These are phyloP conservation scores for Phainopepla nitens DNA, from an alignment of 2,113 vertebrate genomes.

Conservation along the genomic window DNA sequence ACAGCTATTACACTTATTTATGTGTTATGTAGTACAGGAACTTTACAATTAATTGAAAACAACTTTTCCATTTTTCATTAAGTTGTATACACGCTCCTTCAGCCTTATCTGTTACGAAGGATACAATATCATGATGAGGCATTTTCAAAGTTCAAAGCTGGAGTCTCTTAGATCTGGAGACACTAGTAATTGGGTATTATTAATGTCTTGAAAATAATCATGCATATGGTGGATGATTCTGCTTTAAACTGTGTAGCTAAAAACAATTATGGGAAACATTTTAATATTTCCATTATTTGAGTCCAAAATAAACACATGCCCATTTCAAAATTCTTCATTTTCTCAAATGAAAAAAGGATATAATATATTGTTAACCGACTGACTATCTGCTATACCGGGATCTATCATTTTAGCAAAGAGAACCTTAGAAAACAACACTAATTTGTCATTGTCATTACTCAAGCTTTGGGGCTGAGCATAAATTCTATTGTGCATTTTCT, in stretches of 20 bases:
- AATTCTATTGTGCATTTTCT: background rate
- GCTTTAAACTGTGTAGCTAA: background rate
- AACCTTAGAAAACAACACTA: background rate
- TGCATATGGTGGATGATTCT: background rate
- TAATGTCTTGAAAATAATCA: background rate
- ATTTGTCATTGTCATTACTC: background rate
- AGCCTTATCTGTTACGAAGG: background rate
- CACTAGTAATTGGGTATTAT: background rate
- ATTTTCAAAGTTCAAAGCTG: background rate
- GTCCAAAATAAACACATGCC: background rate
- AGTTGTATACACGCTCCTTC: background rate
- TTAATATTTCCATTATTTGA: background rate
- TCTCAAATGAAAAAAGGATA: background rate
- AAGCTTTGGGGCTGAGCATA: background rate
- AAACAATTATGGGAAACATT: background rate
- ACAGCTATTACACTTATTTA: background rate
- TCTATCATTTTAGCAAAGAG: background rate
- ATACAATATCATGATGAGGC: background rate
- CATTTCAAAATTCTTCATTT: background rate
- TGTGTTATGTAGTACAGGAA: background rate
- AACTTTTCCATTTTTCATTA: background rate
- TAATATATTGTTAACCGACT: background rate
- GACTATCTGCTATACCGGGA: background rate
- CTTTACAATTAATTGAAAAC: background rate
- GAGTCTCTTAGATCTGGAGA: background rate